Evolutionary conservation across 1,140 invertebrate genomes (phyloP).

Genomic region (Battus philenor): DNA sequence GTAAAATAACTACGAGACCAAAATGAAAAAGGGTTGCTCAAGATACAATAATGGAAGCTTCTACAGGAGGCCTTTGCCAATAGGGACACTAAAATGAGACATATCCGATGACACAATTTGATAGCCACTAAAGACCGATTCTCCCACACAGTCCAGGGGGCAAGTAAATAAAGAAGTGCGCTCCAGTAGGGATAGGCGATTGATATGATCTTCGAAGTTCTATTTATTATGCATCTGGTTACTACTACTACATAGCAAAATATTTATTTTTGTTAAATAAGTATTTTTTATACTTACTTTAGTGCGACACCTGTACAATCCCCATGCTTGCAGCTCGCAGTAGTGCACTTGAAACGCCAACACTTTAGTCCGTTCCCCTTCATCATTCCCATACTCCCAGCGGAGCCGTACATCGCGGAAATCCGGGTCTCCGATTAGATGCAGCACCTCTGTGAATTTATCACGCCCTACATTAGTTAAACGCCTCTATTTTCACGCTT

Average conservation of each 20-base stretch:
- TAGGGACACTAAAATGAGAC: too few relatives aligned
- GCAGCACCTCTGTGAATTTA: constrained; percentile 76
- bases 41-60: too few relatives aligned
- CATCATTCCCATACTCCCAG: constrained; percentile 78
- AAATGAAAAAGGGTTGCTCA: too few relatives aligned
- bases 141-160: too few relatives aligned
- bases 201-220: too few relatives aligned
- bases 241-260: background rate
- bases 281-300: constrained; percentile 66
- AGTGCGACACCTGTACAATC: constrained; percentile 82
- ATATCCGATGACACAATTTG: too few relatives aligned
- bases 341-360: constrained; percentile 81
- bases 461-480: constrained; percentile 8
- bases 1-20: too few relatives aligned
- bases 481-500: constrained; percentile 21
- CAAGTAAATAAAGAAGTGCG: too few relatives aligned
- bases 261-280: constrained; percentile 1
- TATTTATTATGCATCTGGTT: too few relatives aligned
- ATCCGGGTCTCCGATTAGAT: constrained; percentile 83
- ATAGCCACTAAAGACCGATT: too few relatives aligned
- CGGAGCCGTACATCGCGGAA: constrained; percentile 82
- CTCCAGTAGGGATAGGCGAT: too few relatives aligned
- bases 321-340: constrained; percentile 86
- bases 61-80: too few relatives aligned
- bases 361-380: constrained; percentile 46